Base-by-base conservation (phyloP, 2,113 vertebrate genomes). In the Marmota flaviventris region DNA sequence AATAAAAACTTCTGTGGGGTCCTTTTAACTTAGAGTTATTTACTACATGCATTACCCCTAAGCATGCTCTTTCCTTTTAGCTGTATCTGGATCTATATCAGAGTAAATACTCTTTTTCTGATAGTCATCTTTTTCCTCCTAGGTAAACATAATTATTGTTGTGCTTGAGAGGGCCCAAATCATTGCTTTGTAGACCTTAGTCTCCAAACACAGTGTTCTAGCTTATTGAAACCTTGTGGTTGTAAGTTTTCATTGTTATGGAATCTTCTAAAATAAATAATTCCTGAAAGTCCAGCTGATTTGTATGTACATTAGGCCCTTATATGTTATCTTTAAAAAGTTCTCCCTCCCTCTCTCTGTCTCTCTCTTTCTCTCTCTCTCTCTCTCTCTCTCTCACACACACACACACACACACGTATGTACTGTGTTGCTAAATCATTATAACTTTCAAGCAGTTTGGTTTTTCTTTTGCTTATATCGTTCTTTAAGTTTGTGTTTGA, bases 401-500 rank as follows among this genome's bases (percentile, higher is more conserved):
- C 12, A 51, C 51, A 53, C 16, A 11, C 51, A 11, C 51, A 51
- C 78, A 5, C 48, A 63, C 67, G 18, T 79, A 48, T 58, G 20
- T 81, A 37, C 70, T 63, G 0, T 70, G 25, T 89, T 84, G 32
- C 75, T 83, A 27, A 70, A 79, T 76, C 87, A 63, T 2, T 72
- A 18, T 53, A 72, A 63, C 81, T 73, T 78, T 84, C 88, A 93
- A 79, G 39, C 65, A 45, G 58, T 39, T 96, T 92, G 8, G 77
- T 96, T 93, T 94, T 90, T 94, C 75, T 84, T 90, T 34, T 92
- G 14, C 53, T 53, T n/a, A 61, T 63, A 34, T 45, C 58, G 5
- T 88, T 77, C 22, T 79, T 95, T 78, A n/a, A 69, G 9, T 63
- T 89, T 93, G 67, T 51, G 25, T 92, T 56, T 89, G 13, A 89